Conservation (phyloP, 2,797 vertebrate species). For the Streptopelia turtur region DNA sequence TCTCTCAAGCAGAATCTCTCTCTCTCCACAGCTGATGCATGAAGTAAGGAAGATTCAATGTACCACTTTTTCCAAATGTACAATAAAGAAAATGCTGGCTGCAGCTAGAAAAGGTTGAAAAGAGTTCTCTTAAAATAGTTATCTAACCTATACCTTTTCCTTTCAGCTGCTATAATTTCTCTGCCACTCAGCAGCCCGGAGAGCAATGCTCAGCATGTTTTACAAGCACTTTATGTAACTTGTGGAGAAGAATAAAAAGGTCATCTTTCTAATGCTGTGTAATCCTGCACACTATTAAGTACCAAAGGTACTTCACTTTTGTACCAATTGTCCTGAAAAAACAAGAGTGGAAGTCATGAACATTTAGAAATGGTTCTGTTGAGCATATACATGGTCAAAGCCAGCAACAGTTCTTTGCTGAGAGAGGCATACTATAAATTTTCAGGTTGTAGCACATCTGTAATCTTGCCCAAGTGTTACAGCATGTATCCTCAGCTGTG, state of each 20-base stretch:
- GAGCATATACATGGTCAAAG: not conserved
- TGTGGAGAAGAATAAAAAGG: not conserved
- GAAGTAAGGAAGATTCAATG: not conserved
- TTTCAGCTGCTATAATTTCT: slow-evolving; percentile 58
- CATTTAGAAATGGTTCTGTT: not conserved
- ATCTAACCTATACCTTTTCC: slow-evolving; percentile 29
- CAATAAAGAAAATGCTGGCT: slow-evolving; percentile 15
- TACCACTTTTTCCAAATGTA: not conserved
- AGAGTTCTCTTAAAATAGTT: slow-evolving; percentile 31
- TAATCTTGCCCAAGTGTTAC: not conserved
- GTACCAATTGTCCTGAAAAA: not conserved
- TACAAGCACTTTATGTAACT: slow-evolving; percentile 52
- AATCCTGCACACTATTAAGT: not conserved
- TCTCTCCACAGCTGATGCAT: not conserved
- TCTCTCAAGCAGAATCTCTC: not conserved
- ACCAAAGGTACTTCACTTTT: not conserved
- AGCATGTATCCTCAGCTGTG: not conserved
- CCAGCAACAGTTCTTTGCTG: not conserved
- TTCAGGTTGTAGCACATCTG: not conserved
- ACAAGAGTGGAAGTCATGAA: not conserved
- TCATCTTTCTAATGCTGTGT: slow-evolving; percentile 37
- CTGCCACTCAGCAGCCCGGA: slow-evolving; percentile 43
- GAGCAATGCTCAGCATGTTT: slow-evolving; percentile 44
- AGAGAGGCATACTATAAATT: not conserved
- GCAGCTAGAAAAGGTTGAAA: not conserved